Evolutionary conservation across 2,888 invertebrate genomes (phyloP).

Genomic region (Athalia cordata): DNA sequence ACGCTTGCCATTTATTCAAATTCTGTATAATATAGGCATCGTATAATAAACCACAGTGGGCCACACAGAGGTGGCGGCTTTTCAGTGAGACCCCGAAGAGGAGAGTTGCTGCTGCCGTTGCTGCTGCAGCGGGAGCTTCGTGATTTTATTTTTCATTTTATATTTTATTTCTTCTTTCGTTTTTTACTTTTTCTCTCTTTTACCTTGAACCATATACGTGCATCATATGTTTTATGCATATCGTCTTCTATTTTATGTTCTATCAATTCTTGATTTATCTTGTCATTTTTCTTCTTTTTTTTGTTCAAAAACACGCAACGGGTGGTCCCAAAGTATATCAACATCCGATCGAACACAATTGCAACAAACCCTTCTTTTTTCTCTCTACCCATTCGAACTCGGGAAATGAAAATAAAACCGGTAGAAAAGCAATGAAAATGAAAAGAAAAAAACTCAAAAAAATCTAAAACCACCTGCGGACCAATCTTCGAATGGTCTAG

Average conservation of each 20-base stretch:
- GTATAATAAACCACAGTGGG: constrained; percentile 42
- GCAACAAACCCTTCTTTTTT: neutral
- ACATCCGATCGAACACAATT: constrained; percentile 13
- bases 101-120: too few relatives aligned
- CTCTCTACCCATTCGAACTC: constrained; percentile 1
- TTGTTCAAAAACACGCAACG: constrained; percentile 13
- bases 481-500: constrained; percentile 29
- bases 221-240: constrained; percentile 41
- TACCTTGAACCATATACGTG: constrained; percentile 30
- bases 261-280: neutral
- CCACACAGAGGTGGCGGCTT: constrained; percentile 34
- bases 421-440: neutral
- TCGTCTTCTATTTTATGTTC: constrained; percentile 24
- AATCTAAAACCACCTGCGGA: constrained; percentile 32
- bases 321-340: constrained; percentile 3
- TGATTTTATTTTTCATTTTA: constrained; percentile 34
- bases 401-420: neutral
- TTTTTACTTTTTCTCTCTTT: neutral
- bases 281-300: neutral
- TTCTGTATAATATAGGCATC: constrained; percentile 41
- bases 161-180: neutral
- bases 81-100: neutral
- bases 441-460: neutral
- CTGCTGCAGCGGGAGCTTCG: neutral
- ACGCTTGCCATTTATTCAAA: constrained; percentile 44